Base-by-base conservation (phyloP, 2,113 vertebrate genomes). In the Hyperopisus bebe region DNA sequence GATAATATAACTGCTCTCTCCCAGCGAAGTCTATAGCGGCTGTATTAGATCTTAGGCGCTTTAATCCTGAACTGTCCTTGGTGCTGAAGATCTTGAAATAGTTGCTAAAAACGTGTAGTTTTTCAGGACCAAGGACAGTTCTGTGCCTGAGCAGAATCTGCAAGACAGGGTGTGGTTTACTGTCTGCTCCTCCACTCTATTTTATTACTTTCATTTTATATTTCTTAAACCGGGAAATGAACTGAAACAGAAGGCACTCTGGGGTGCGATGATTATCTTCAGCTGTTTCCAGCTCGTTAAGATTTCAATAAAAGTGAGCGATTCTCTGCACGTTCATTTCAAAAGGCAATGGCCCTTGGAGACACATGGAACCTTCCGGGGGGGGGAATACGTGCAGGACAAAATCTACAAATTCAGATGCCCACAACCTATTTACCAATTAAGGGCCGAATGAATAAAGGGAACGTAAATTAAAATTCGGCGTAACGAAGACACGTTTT, bases 211-310 rank as follows among this genome's bases (percentile, higher is more conserved):
- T 55, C 24, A 46, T 85, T 47, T 47, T 48, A 48, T 48, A 50
- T 47, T 48, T 47, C 82, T 39, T 87, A 48, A 53, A 35, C 15
- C 39, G 13, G 47, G 85, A 87, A 87, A 55, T 87, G 47, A 53
- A 87, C 27, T 48, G 47, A 87, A 53, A 87, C 85, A 55, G 53
- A 84, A 87, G 31, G 27, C 85, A 35, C 50, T 55, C 85, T 55
- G n/a, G 85, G 48, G 85, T 48, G 47, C 15, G 13, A 87, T 87
- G 27, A 53, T 87, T 55, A 53, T 87, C 13, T 87, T 53, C 50
- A 55, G 31, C 48, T 24, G 47, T 87, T 87, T 51, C n/a, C 47
- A 87, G 48, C 85, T 87, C 85, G 15, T 87, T 87, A 87, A 53
- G 85, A 87, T 39, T 87, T 51, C 44, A 84, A 84, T 84, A 87